phyloP scores from a whole-genome alignment of 2,797 vertebrate genomes.

The Toxotes lorentzi region DNA sequence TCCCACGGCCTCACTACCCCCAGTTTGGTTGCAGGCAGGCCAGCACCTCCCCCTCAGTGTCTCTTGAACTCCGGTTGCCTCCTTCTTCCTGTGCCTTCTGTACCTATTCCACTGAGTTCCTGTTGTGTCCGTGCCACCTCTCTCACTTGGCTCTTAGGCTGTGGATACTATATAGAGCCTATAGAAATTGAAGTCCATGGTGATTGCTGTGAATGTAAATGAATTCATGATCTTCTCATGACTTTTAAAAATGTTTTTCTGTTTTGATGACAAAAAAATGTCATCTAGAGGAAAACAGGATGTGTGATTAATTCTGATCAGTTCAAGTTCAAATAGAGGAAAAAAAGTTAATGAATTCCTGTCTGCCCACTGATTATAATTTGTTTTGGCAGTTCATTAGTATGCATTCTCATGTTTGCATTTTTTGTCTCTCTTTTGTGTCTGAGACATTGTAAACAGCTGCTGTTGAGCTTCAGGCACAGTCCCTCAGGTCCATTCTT shows the following conservation, averaged over 20 bases:
- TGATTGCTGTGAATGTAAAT: constrained; percentile 91
- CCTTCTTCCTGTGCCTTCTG: constrained; percentile 73
- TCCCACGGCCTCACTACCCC: constrained; percentile 86
- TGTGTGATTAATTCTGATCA: constrained; percentile 36
- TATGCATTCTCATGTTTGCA: constrained; percentile 83
- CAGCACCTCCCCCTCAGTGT: constrained; percentile 89
- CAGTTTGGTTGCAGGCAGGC: constrained; percentile 87
- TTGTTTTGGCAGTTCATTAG: constrained; percentile 82
- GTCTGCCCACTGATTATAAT: constrained; percentile 77
- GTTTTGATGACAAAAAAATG: constrained; percentile 42
- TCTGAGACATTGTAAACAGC: constrained; percentile 86
- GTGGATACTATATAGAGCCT: constrained; percentile 87
- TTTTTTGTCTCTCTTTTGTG: constrained; percentile 76
- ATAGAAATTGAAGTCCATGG: constrained; percentile 91
- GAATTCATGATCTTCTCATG: constrained; percentile 66
- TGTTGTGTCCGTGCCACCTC: constrained; percentile 91
- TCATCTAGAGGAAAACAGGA: constrained; percentile 18
- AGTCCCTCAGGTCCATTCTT: constrained; percentile 81
- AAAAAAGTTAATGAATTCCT: constrained; percentile 68
- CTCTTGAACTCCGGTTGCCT: constrained; percentile 70
- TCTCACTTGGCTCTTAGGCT: constrained; percentile 86
- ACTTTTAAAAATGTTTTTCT: constrained; percentile 8
- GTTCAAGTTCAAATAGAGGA: constrained; percentile 37
- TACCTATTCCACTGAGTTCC: constrained; percentile 89
- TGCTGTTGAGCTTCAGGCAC: constrained; percentile 83